Base-by-base conservation (phyloP, 2,888 invertebrate genomes). In the Barypeithes pellucidus region DNA sequence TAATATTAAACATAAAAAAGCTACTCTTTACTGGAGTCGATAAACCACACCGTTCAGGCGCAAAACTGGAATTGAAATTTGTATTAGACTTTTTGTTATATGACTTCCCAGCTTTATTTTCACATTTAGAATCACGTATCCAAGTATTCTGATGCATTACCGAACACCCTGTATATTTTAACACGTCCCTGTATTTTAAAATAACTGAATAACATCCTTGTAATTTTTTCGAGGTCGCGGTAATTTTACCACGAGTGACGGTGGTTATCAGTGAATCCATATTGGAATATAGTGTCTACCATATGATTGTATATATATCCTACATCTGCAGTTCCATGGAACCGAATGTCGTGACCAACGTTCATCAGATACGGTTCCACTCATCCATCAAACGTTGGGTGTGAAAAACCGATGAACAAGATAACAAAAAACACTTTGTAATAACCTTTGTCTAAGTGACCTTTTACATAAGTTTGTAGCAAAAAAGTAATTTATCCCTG, bases 361-460 rank as follows among this genome's bases (percentile, higher is more conserved):
- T 84, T 83, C 84, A 85, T 85, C 85, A 84, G 85, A 85, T 85
- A 85, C 80, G 82, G 81, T 80, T 81, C 81, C 82, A 83, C 82
- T 84, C 84, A 85, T 85, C 85, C 84, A 85, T 85, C 85, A 85
- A 85, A 84, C 79, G 80, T 79, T 84, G 84, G 85, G 85, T 85
- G 85, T 85, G 84, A 85, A 85, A 85, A 84, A 82, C 82, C 80
- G 85, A 85, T 85, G 83, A 80, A 83, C 81, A 83, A 84, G 85
- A 85, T 85, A 85, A 85, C 82, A 80, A 82, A 84, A 73, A 85
- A 84, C 85, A 85, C 84, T 85, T 84, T 84, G 85, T 85, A 84
- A 82, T 83, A 83, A 84, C 84, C 84, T 83, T 84, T 84, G 84
- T 84, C 82, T 83, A 83, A 85, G 81, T 82, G 83, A 83, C 84